A percentile compares a stretch with the other conserved stretches of the same genome.
Evolutionary conservation across 2,888 invertebrate genomes (phyloP).

Genomic region (Omphaloscelis lunosa): DNA sequence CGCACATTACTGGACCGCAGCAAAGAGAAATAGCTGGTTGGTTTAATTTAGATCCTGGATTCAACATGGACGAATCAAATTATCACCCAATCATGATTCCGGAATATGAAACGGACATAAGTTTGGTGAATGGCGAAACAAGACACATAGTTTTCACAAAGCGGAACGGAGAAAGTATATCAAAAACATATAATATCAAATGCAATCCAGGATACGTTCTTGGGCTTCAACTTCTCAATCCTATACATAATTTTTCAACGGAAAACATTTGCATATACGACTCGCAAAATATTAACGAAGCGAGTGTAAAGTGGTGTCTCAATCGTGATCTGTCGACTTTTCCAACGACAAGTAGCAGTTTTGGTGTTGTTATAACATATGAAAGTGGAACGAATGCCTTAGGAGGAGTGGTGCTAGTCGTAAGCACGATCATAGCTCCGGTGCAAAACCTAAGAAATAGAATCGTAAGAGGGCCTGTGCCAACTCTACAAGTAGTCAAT

Average conservation of each 20-base stretch:
- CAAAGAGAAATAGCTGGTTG: slow-evolving; percentile 98
- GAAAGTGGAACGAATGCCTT: slow-evolving; percentile 94
- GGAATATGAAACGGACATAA: slow-evolving; percentile 91
- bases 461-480: slow-evolving; percentile 95
- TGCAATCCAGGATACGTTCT: slow-evolving; percentile 96
- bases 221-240: slow-evolving; percentile 97
- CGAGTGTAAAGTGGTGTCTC: slow-evolving; percentile 94
- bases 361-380: slow-evolving; percentile 95
- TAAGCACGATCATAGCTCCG: slow-evolving; percentile 94
- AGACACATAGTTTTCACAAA: slow-evolving; percentile 95
- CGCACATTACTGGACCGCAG: slow-evolving; percentile 95
- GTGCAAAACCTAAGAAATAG: slow-evolving; percentile 93
- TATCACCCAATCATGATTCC: slow-evolving; percentile 95
- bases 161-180: slow-evolving; percentile 90
- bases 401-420: slow-evolving; percentile 95
- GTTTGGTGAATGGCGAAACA: slow-evolving; percentile 93
- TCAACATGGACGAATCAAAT: slow-evolving; percentile 92
- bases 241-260: slow-evolving; percentile 96
- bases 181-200: slow-evolving; percentile 91
- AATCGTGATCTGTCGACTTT: slow-evolving; percentile 96
- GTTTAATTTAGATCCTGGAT: slow-evolving; percentile 94
- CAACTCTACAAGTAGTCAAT: slow-evolving; percentile 93
- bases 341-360: slow-evolving; percentile 96
- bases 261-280: slow-evolving; percentile 96
- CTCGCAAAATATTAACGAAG: slow-evolving; percentile 92